A percentile compares a stretch with the other conserved stretches of the same genome.
phyloP scores from a whole-genome alignment of 2,797 vertebrate species.

The Sparus aurata region DNA sequence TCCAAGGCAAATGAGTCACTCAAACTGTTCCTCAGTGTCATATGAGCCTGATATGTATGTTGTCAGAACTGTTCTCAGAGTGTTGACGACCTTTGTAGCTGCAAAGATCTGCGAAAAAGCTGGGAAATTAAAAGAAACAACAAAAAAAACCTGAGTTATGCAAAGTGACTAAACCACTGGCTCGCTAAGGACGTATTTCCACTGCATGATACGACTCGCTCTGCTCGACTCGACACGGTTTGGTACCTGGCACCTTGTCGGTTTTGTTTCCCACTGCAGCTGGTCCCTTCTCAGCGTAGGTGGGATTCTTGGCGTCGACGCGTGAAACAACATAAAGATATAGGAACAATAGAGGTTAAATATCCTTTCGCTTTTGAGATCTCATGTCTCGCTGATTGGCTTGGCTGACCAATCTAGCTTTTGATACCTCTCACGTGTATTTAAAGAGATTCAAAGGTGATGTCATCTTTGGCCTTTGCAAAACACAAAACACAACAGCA shows the following conservation, averaged over 20 bases:
- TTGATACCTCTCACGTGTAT: neutral
- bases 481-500: neutral
- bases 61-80: neutral
- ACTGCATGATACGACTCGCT: too few species aligned
- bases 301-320: too few species aligned
- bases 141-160: neutral
- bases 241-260: too few species aligned
- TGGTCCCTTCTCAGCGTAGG: too few species aligned
- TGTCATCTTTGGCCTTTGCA: neutral
- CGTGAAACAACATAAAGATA: too few species aligned
- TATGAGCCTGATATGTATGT: slow-evolving; percentile 1
- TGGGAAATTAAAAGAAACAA: neutral
- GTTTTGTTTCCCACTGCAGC: too few species aligned
- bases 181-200: neutral
- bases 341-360: too few species aligned
- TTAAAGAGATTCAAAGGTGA: neutral
- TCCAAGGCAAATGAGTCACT: slow-evolving; percentile 34
- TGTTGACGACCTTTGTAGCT: neutral
- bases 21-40: slow-evolving; percentile 3
- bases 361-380: too few species aligned
- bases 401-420: neutral
- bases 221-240: too few species aligned
- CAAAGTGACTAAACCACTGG: neutral
- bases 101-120: neutral
- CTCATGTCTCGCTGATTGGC: too few species aligned